Evolutionary conservation across 1,140 invertebrate genomes (phyloP).

Genomic region (Caenorhabditis briggsae): DNA sequence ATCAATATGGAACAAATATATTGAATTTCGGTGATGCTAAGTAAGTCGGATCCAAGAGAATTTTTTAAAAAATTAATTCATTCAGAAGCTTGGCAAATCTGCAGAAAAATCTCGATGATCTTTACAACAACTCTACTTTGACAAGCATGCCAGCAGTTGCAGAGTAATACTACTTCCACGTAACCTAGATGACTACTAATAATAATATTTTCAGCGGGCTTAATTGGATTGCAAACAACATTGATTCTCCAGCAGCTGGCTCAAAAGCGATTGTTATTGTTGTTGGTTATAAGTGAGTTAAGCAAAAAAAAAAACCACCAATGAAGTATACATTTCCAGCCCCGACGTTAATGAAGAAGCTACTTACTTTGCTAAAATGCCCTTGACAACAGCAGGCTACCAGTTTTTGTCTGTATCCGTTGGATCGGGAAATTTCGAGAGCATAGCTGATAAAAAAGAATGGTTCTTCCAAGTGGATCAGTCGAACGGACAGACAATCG

Average conservation of each 20-base stretch:
- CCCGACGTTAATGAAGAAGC: not conserved
- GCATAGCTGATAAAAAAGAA: not conserved
- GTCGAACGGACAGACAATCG: not conserved
- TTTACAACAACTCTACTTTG: not conserved
- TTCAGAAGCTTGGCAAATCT: constrained; percentile 3
- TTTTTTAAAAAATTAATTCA: not conserved
- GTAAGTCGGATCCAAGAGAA: not conserved
- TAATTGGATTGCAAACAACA: not conserved
- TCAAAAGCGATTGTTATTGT: not conserved
- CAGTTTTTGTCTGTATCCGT: not conserved
- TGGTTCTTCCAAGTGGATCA: constrained; percentile 23
- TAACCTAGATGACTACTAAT: not conserved
- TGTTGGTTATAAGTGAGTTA: constrained; percentile 9
- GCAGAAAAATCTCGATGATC: not conserved
- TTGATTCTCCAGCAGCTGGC: not conserved
- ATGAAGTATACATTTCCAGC: not conserved
- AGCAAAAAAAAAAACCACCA: not conserved
- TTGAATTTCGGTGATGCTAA: not conserved
- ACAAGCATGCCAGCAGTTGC: not conserved
- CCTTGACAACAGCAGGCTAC: not conserved
- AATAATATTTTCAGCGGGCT: not conserved
- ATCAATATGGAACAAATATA: not conserved
- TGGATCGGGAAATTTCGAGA: not conserved
- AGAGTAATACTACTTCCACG: not conserved
- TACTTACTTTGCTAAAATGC: not conserved